Base-by-base conservation (phyloP, 2,888 invertebrate genomes). In the Bruchidius siliquastri region DNA sequence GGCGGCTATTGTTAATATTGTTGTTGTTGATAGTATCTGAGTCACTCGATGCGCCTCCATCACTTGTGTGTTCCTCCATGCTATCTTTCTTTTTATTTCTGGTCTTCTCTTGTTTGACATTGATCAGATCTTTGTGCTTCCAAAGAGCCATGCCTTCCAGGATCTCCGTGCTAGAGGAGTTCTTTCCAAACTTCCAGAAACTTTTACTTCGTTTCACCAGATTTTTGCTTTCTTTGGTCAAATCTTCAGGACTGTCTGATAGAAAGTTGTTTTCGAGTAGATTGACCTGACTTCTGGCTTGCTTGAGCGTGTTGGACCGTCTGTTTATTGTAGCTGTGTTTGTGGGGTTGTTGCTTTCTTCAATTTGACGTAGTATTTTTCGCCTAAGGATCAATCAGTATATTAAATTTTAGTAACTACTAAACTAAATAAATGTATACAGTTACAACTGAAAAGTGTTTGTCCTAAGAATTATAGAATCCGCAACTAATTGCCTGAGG, bases 101-200 rank as follows among this genome's bases (percentile, higher is more conserved):
- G 20, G 73, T 69, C 72, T 80, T 80, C 69, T 80, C 81, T 72
- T 79, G 79, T 68, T 88, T 87, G 20, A 93, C 91, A 80, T 93
- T 94, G 0, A 95, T 94, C 76, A 95, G 88, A 79, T 95, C 95
- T 66, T 95, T 89, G 83, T 95, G 95, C 82, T 93, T 92, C 95
- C 95, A 95, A 72, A 95, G 88, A 0, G 94, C 92, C 95, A 95
- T 95, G 0, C 95, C 95, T 81, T 94, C 94, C 81, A 95, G 88
- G 72, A 95, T 94, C 76, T 95, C 94, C 80, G 90, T 90, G 73
- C 92, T 91, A 21, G 90, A 90, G 0, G 90, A 91, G 72, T 87
- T 88, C 73, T 92, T 90, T 22, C 94, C 92, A 81, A 95, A 95
- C 82, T 93, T 92, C 95, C 95, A 95, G 83, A 95, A 93, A 0